Evolutionary conservation across 1,140 invertebrate genomes (phyloP).

Genomic region (Steinernema feltiae): DNA sequence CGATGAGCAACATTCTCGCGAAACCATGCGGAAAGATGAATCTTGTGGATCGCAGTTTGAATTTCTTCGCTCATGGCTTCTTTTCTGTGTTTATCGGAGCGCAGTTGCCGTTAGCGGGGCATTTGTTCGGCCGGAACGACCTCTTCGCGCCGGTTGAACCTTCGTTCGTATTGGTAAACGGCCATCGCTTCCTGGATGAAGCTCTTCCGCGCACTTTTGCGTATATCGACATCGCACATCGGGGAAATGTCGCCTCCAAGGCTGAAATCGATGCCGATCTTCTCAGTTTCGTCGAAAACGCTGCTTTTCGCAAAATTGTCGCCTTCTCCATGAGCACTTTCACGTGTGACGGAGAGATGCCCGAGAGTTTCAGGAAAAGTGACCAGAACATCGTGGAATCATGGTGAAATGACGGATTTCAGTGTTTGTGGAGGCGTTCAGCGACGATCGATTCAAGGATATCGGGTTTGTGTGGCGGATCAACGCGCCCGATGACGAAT

Average conservation of each 20-base stretch:
- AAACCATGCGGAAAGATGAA: too few relatives aligned
- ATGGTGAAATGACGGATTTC: neutral
- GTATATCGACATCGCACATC: neutral
- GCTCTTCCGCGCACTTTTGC: neutral
- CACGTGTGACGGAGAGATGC: neutral
- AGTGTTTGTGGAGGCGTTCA: neutral
- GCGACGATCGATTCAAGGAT: neutral
- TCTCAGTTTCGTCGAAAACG: neutral
- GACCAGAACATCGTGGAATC: neutral
- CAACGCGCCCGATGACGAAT: neutral
- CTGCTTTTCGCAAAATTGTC: neutral
- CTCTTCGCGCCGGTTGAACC: neutral
- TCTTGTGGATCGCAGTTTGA: neutral
- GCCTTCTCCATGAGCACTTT: conserved; percentile 1
- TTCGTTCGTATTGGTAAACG: neutral
- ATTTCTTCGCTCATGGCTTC: neutral
- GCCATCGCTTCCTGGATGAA: neutral
- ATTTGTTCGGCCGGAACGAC: neutral
- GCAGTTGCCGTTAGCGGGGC: neutral
- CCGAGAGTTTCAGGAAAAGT: neutral
- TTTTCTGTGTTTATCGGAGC: neutral
- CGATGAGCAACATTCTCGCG: neutral
- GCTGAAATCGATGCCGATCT: conserved; percentile 20
- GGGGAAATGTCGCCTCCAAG: neutral
- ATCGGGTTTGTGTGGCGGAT: neutral